phyloP scores from a whole-genome alignment of 2,888 invertebrate genomes.

The Augiades crinisus region DNA sequence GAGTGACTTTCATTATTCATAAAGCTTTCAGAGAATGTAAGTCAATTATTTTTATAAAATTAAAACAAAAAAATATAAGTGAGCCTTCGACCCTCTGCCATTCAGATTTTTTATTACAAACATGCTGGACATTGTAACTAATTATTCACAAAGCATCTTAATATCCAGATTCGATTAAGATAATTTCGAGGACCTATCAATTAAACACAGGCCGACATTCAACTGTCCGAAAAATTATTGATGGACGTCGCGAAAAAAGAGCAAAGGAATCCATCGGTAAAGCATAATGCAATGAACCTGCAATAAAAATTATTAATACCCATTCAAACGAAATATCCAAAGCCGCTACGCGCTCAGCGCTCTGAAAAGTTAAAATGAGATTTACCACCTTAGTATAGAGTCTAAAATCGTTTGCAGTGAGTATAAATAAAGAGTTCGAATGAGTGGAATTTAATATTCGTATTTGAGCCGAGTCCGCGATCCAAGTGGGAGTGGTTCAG shows the following conservation, averaged over 20 bases:
- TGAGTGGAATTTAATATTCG: slow-evolving; percentile 79
- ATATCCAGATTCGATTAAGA: slow-evolving; percentile 55
- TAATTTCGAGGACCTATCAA: slow-evolving; percentile 62
- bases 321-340: slow-evolving; percentile 58
- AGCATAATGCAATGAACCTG: slow-evolving; percentile 71
- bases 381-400: slow-evolving; percentile 56
- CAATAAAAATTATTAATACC: slow-evolving; percentile 77
- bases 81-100: slow-evolving; percentile 16
- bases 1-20: too few species aligned
- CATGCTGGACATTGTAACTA: not conserved
- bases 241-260: slow-evolving; percentile 68
- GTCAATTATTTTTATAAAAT: too few species aligned
- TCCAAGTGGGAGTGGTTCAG: slow-evolving; percentile 75
- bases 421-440: slow-evolving; percentile 69
- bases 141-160: slow-evolving; percentile 41
- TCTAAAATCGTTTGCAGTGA: slow-evolving; percentile 56
- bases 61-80: slow-evolving; percentile 13
- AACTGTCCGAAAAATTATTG: slow-evolving; percentile 74
- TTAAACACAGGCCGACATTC: slow-evolving; percentile 65
- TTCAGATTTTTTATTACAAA: slow-evolving; percentile 6
- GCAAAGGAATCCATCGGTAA: slow-evolving; percentile 54
- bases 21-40: too few species aligned
- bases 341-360: slow-evolving; percentile 35
- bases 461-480: slow-evolving; percentile 63
- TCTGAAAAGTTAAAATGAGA: slow-evolving; percentile 47